These are phyloP conservation scores for Ashinkailepas kermadecensis DNA, from an alignment of 2,888 invertebrate genomes.

Conservation along the genomic window DNA sequence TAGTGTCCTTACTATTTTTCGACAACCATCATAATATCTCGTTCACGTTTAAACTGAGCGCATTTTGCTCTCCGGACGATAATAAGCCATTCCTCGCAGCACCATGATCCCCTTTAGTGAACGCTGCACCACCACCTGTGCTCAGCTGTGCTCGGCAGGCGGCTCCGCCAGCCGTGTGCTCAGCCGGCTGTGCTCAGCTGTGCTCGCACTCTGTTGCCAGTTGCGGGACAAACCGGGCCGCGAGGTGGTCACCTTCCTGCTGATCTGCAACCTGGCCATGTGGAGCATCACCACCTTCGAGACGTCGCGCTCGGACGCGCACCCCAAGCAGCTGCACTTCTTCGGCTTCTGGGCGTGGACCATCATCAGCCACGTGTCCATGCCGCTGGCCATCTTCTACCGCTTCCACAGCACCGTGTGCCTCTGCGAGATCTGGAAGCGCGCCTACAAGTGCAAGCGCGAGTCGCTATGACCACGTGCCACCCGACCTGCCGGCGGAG, in stretches of 20 bases:
- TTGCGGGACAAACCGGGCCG: constrained; percentile 80
- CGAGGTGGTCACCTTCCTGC: constrained; percentile 80
- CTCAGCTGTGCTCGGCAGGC: no score
- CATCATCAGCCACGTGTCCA: constrained; percentile 89
- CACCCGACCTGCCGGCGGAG: no score
- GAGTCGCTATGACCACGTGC: no score
- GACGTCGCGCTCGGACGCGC: constrained; percentile 81
- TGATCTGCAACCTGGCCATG: constrained; percentile 84
- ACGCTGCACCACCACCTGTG: no score
- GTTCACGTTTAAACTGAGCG: no score
- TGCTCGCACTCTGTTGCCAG: constrained; percentile 45
- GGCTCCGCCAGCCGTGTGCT: no score
- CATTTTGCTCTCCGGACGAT: no score
- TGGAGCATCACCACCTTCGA: constrained; percentile 91
- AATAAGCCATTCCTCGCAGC: no score
- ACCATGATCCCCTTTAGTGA: no score
- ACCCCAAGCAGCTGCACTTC: constrained; percentile 84
- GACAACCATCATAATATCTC: no score
- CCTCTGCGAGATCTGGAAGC: constrained; percentile 92
- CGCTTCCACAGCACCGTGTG: constrained; percentile 92
- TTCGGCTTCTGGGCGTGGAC: constrained; percentile 94
- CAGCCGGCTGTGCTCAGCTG: background rate
- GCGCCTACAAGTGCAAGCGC: constrained; percentile 82
- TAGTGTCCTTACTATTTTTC: no score
- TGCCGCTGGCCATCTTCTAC: constrained; percentile 90